These are phyloP conservation scores for Chalcis sispes DNA, from an alignment of 2,888 invertebrate species.

Conservation along the genomic window DNA sequence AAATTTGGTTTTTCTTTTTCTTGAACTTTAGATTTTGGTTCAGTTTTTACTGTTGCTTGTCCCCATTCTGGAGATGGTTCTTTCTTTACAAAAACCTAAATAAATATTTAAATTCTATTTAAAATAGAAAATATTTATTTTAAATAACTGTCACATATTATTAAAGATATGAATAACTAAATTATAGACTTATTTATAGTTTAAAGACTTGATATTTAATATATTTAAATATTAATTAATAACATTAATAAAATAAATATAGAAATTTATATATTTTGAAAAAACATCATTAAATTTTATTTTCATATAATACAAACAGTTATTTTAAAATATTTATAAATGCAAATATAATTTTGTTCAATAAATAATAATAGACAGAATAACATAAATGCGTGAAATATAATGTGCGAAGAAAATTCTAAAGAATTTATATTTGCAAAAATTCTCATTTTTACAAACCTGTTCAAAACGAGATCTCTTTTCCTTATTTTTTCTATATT, in stretches of 20 bases:
- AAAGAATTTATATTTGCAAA: neutral
- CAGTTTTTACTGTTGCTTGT: slow-evolving; percentile 62
- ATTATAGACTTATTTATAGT: neutral
- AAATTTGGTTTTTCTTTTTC: slow-evolving; percentile 95
- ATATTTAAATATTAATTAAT: neutral
- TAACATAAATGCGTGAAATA: too few relatives aligned
- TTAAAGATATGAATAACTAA: too few relatives aligned
- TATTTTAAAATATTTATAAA: too few relatives aligned
- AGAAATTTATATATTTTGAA: neutral
- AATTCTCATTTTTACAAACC: slow-evolving; percentile 8
- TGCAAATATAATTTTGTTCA: too few relatives aligned
- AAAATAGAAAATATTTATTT: too few relatives aligned
- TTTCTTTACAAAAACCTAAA: slow-evolving; percentile 58
- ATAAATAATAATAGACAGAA: too few relatives aligned
- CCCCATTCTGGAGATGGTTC: slow-evolving; percentile 72
- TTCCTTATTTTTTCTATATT: slow-evolving; percentile 48
- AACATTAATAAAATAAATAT: neutral
- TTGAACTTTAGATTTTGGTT: slow-evolving; percentile 66
- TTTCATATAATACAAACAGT: too few relatives aligned
- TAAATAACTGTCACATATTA: too few relatives aligned
- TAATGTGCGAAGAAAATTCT: neutral
- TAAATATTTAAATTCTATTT: neutral
- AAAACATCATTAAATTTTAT: neutral
- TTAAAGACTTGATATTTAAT: too few relatives aligned
- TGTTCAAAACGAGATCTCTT: slow-evolving; percentile 50